Evolutionary conservation across 2,888 invertebrate species (phyloP), one percentile per base, ranked within the genome.

Genomic region (Drosophila pseudotakahashii): DNA sequence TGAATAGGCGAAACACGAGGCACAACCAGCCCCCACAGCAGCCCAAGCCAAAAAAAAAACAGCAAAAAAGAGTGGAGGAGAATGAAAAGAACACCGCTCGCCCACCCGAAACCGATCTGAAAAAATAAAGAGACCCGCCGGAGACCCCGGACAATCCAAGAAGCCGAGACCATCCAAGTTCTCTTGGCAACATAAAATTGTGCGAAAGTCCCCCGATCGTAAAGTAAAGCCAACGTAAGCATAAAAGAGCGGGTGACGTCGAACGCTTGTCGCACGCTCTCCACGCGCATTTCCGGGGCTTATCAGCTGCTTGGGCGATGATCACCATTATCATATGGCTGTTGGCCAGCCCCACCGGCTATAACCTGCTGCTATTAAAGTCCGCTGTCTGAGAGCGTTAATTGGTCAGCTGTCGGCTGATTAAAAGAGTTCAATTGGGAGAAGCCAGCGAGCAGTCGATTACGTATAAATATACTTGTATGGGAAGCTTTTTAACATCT

Each of bases 1-100:
- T 75, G 81, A 76, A 69, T 75, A 67, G 79, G 64, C 82, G 76
- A 81, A 84, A 81, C 62, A 72, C 67, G 84, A 86, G 47, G 57
- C 75, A 11, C 47, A 10, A 13, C 34, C 72, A 63, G 70, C 70
- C 68, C 73, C 59, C 72, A 51, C 80, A 82, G 77, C 77, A 77
- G 84, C 66, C 73, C 39, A 48, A 51, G 2, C 30, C 30, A 7
- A 42, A 50, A 37, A 7, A 42, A 50, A 37, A 32, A 41, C 52
- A n/a, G 6, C 6, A 30, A 30, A 30, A 14, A 23, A 9, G n/a
- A 9, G 30, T 9, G 2, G 14, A 3, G 26, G n/a, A 1, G 30
- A 14, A 30, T 14, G 47, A 47, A 47, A 47, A 47, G 47, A 47
- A 47, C 47, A 47, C 47, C 47, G 47, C 30, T 10, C 47, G 14